These are phyloP conservation scores for Emydocephalus ijimae DNA, from an alignment of 2,113 vertebrate genomes.

Conservation along the genomic window DNA sequence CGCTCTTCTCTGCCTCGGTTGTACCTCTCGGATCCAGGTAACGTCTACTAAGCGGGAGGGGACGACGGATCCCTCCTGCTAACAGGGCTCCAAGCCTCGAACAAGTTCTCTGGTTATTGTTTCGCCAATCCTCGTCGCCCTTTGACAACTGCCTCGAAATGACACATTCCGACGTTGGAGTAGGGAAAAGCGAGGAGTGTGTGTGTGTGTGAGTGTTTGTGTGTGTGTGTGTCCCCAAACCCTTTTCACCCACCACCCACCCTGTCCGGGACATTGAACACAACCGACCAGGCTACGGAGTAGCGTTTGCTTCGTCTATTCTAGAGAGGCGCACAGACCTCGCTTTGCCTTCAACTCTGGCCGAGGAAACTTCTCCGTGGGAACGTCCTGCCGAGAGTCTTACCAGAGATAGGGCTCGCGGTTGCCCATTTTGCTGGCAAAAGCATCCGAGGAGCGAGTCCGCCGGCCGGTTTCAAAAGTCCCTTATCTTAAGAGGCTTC, in stretches of 20 bases:
- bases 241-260: not conserved
- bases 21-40: conserved; percentile 32
- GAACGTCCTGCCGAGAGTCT: not conserved
- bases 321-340: not conserved
- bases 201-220: not conserved
- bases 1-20: conserved; percentile 11
- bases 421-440: not conserved
- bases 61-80: conserved; percentile 51
- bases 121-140: not conserved
- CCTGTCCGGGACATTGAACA: not conserved
- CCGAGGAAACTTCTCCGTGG: not conserved
- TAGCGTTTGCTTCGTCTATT: not conserved
- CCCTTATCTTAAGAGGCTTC: not conserved
- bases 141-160: not conserved
- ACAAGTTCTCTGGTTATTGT: conserved; percentile 23
- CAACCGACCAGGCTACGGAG: not conserved
- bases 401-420: not conserved
- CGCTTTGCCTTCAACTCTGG: not conserved
- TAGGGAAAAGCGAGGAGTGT: not conserved
- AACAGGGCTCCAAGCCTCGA: conserved; percentile 21
- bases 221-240: not conserved
- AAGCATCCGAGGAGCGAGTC: not conserved
- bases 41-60: conserved; percentile 25
- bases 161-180: not conserved
- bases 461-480: not conserved